Evolutionary conservation across 2,113 vertebrate species (phyloP), one percentile per base, ranked within the genome.

Genomic region (Sterrhoptilus dennistouni): DNA sequence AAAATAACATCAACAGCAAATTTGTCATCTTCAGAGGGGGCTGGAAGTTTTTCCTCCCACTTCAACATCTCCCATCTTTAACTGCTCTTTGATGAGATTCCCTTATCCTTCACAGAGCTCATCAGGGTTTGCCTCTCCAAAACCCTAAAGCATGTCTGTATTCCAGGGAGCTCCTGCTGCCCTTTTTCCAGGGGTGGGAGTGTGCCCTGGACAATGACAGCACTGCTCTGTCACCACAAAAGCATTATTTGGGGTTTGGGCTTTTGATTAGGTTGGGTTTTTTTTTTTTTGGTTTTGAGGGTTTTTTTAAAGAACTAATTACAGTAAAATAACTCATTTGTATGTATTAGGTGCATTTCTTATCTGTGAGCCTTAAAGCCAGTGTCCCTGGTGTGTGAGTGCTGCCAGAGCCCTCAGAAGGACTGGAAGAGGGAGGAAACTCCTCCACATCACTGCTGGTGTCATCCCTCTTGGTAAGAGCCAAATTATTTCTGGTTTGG

Each of bases 61-160:
- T 63, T 74, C 77, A 83, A 12, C 38, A 54, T 27, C 81, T 35
- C n/a, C 10, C 36, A 44, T 14, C 81, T 57, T 72, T 40, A 63
- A 63, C 23, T 31, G 29, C 23, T 69, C 6, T 2, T n/a, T 18
- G 50, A 53, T 25, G 21, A 56, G 54, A 72, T 65, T 47, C 47
- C 35, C 33, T 63, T 61, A 3, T 50, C 12, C 27, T 56, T 63
- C 35, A 44, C 14, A 14, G 5, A 52, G 54, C 19, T 40, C 29
- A 21, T 12, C 57, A 42, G 24, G 24, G 24, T 87, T 75, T 70
- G 42, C 20, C 60, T 57, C 76, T 89, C 60, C 52, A 75, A 75
- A 59, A 35, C 25, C 1, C 0, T 3, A 31, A 19, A 0, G 4
- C 2, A 20, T 19, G 45, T 40, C 63, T 12, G 65, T 21, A 22